These are phyloP conservation scores for Pygoscelis adeliae DNA, from an alignment of 2,113 vertebrate genomes.

Conservation along the genomic window DNA sequence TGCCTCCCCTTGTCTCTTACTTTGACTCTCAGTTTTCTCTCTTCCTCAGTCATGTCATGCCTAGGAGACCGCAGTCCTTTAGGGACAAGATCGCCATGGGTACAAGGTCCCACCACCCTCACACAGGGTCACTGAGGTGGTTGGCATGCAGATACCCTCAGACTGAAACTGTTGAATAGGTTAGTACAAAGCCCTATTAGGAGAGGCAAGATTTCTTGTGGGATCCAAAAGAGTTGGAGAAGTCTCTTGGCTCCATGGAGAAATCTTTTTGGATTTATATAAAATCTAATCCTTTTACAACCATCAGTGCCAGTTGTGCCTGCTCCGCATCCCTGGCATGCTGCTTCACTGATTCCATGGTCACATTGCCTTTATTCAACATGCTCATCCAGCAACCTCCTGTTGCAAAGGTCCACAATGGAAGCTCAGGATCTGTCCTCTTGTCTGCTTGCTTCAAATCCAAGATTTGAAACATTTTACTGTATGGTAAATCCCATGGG, in stretches of 20 bases:
- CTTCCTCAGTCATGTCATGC: background rate
- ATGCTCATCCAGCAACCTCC: too few species aligned
- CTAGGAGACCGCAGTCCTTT: background rate
- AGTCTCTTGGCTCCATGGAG: background rate
- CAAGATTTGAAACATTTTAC: background rate
- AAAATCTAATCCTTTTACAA: too few species aligned
- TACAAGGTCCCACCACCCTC: background rate
- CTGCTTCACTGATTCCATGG: too few species aligned
- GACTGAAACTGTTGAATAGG: background rate
- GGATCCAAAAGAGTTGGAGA: background rate
- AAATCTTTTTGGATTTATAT: background rate
- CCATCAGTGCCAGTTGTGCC: too few species aligned
- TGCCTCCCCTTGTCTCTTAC: background rate
- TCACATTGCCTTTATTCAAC: too few species aligned
- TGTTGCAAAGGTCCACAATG: too few species aligned
- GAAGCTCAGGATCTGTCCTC: too few species aligned
- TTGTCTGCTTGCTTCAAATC: too few species aligned
- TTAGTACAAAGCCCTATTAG: background rate
- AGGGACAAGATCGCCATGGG: too few species aligned
- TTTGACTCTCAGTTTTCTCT: background rate
- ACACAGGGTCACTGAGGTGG: rapidly evolving
- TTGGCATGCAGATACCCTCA: background rate
- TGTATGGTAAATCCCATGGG: background rate
- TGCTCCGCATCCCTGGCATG: too few species aligned
- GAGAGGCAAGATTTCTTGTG: background rate